Evolutionary conservation across 2,113 vertebrate genomes (phyloP).

Genomic region (Urocitellus parryii): DNA sequence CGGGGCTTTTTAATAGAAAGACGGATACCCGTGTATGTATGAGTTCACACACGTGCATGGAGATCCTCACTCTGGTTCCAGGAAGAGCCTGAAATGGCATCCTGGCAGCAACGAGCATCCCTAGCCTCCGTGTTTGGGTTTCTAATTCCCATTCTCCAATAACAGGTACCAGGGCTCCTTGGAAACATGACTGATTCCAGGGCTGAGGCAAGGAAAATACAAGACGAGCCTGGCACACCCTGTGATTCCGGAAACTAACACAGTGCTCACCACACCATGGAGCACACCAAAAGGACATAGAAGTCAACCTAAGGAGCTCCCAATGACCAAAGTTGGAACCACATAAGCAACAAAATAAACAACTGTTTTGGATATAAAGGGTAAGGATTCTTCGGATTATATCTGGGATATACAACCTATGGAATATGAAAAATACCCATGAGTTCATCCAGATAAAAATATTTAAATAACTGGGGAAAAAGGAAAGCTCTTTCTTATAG

Average conservation of each 20-base stretch:
- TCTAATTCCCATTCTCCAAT: constrained; percentile 32
- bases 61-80: neutral
- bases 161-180: neutral
- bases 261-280: neutral
- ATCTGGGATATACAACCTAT: neutral
- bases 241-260: neutral
- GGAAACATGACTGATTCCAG: neutral
- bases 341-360: neutral
- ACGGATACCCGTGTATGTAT: neutral
- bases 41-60: neutral
- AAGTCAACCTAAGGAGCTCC: neutral
- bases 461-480: neutral
- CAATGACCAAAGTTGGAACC: neutral
- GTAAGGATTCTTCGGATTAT: neutral
- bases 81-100: neutral
- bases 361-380: neutral
- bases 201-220: neutral
- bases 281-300: neutral
- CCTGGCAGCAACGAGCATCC: neutral
- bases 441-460: neutral
- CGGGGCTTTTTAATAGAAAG: neutral
- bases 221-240: neutral
- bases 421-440: constrained; percentile 14
- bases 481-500: neutral
- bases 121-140: neutral